Percentiles rank a stretch among this genome's conserved stretches.
phyloP scores from a whole-genome alignment of 2,888 invertebrate genomes.

The Brachyptera putata region DNA sequence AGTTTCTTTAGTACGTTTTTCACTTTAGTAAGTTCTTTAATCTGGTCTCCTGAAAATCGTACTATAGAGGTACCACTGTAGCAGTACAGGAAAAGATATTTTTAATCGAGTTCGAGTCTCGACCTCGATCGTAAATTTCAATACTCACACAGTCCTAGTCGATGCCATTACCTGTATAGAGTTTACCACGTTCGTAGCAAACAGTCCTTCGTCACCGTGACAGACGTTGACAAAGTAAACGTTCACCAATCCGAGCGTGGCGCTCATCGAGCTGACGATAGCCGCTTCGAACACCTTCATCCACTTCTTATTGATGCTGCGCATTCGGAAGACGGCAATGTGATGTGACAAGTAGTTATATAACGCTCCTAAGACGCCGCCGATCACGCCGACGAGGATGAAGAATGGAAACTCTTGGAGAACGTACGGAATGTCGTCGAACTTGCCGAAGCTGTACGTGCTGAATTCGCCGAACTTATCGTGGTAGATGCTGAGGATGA shows the following conservation, averaged over 20 bases:
- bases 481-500: slow-evolving; percentile 81
- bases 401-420: slow-evolving; percentile 85
- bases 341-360: slow-evolving; percentile 90
- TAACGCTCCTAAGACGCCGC: slow-evolving; percentile 85
- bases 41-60: too few species aligned
- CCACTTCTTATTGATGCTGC: slow-evolving; percentile 65
- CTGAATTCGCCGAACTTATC: slow-evolving; percentile 63
- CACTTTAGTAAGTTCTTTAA: too few species aligned
- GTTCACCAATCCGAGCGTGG: slow-evolving; percentile 81
- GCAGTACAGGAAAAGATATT: too few species aligned
- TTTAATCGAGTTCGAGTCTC: too few species aligned
- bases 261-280: slow-evolving; percentile 76
- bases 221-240: slow-evolving; percentile 88
- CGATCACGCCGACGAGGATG: slow-evolving; percentile 79
- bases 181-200: too few species aligned
- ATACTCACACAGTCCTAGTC: too few species aligned
- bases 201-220: too few species aligned
- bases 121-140: too few species aligned
- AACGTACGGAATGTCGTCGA: slow-evolving; percentile 65
- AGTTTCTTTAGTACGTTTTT: too few species aligned
- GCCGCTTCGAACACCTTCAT: slow-evolving; percentile 82
- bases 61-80: too few species aligned
- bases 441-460: slow-evolving; percentile 85
- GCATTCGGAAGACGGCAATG: slow-evolving; percentile 81
- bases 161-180: too few species aligned